These are phyloP conservation scores for Eupristina koningsbergeri DNA, from an alignment of 1,140 invertebrate genomes.

Conservation along the genomic window DNA sequence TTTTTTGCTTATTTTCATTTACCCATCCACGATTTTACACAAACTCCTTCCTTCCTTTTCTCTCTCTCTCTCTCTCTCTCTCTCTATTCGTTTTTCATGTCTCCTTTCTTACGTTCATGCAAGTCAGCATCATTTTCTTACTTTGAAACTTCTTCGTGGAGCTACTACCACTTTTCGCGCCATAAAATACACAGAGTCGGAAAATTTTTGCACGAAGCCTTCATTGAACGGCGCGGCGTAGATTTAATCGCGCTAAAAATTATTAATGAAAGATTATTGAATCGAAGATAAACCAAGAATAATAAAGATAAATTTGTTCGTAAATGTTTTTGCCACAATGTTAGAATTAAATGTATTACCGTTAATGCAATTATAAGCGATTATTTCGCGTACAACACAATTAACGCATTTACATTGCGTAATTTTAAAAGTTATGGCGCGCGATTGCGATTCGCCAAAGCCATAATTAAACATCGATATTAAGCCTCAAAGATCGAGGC, in stretches of 20 bases:
- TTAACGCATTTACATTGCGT: too few relatives aligned
- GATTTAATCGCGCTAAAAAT: too few relatives aligned
- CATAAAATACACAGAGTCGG: neutral
- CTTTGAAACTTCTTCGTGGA: slow-evolving; percentile 4
- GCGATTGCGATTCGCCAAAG: neutral
- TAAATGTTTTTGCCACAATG: too few relatives aligned
- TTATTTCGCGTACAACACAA: too few relatives aligned
- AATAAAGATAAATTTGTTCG: too few relatives aligned
- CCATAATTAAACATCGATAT: neutral
- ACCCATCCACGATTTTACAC: neutral
- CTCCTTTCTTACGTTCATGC: neutral
- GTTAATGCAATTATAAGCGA: too few relatives aligned
- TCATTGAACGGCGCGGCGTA: neutral
- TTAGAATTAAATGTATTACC: too few relatives aligned
- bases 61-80: neutral
- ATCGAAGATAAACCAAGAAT: too few relatives aligned
- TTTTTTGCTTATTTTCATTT: neutral
- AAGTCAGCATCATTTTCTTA: slow-evolving; percentile 39
- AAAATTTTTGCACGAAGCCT: neutral
- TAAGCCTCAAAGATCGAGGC: neutral
- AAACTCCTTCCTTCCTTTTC: neutral
- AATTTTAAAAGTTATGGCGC: too few relatives aligned
- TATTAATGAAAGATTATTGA: too few relatives aligned
- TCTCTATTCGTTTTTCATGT: too few relatives aligned
- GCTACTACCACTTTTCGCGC: slow-evolving; percentile 26